Percentiles rank a stretch among this genome's conserved stretches.
These are phyloP conservation scores for Silurus lanzhouensis DNA, from an alignment of 2,797 vertebrate genomes.

Conservation along the genomic window DNA sequence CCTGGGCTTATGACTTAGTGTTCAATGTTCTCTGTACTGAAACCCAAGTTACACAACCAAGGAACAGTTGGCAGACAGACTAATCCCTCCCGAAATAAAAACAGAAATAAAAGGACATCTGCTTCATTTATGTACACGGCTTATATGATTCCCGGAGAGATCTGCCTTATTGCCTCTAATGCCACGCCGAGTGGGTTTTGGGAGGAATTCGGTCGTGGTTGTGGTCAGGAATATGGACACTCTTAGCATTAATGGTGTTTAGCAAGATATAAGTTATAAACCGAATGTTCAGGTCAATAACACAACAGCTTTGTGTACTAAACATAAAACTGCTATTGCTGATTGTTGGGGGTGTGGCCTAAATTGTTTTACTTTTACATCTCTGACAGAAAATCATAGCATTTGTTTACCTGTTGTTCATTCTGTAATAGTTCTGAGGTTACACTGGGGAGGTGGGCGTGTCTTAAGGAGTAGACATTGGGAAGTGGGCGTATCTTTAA, in stretches of 20 bases:
- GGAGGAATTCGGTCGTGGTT: background rate
- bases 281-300: background rate
- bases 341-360: background rate
- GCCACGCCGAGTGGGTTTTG: background rate
- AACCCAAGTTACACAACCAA: conserved; percentile 70
- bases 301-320: background rate
- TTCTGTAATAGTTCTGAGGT: too few relatives aligned
- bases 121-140: conserved; percentile 69
- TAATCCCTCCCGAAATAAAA: conserved; percentile 66
- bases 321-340: background rate
- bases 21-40: conserved; percentile 60
- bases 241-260: background rate
- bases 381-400: too few relatives aligned
- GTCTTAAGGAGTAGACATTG: too few relatives aligned
- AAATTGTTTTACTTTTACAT: background rate
- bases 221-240: background rate
- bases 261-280: background rate
- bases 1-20: conserved; percentile 65
- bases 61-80: conserved; percentile 69
- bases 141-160: conserved; percentile 67
- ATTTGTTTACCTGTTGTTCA: too few relatives aligned
- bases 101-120: conserved; percentile 66
- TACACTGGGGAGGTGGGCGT: too few relatives aligned
- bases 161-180: background rate
- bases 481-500: too few relatives aligned